Percentiles rank a stretch among this genome's conserved stretches.
phyloP scores from a whole-genome alignment of 2,113 vertebrate genomes.

The Arenaria interpres region DNA sequence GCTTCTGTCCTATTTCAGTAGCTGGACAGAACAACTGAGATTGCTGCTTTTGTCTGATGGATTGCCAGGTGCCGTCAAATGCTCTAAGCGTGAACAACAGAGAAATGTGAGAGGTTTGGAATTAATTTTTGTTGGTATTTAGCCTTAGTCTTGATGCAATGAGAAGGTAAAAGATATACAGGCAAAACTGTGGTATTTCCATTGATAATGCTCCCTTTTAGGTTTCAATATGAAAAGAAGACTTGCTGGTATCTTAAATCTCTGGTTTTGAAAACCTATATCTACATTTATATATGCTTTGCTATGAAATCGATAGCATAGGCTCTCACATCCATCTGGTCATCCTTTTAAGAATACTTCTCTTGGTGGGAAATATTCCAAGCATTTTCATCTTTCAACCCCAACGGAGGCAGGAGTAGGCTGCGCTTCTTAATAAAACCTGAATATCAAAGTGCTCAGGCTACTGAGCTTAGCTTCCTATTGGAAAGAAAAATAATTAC shows the following conservation, averaged over 20 bases:
- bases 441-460: not conserved
- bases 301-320: not conserved
- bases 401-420: not conserved
- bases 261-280: not conserved
- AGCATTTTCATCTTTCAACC: not conserved
- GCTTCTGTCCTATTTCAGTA: not conserved
- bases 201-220: not conserved
- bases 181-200: not conserved
- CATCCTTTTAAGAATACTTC: not conserved
- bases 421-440: not conserved
- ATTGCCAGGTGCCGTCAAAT: not conserved
- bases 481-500: slow-evolving; percentile 4
- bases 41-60: not conserved
- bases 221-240: not conserved
- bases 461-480: not conserved
- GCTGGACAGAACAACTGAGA: not conserved
- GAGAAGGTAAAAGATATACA: not conserved
- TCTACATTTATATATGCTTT: not conserved
- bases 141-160: not conserved
- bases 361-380: not conserved
- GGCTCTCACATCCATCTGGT: not conserved
- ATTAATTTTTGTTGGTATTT: not conserved
- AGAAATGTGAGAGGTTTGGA: not conserved
- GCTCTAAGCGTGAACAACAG: not conserved
- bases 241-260: not conserved